Percentiles rank a stretch among this genome's conserved stretches.
Evolutionary conservation across 2,797 vertebrate genomes (phyloP).

Genomic region (Coccyzus lansbergi): DNA sequence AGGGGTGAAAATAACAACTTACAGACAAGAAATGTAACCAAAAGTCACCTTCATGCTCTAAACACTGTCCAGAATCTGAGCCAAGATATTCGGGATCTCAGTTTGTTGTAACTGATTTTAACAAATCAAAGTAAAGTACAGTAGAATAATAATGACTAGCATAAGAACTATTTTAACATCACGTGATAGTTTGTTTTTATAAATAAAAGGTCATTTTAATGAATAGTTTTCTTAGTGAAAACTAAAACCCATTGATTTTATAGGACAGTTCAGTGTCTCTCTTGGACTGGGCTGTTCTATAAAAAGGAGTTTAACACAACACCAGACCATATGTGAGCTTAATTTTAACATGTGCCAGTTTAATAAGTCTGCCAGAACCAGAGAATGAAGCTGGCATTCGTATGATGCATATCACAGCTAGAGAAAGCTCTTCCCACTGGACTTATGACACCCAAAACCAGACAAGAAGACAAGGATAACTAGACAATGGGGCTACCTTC

Average conservation of each 20-base stretch:
- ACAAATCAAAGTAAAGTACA: background rate
- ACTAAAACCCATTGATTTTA: background rate
- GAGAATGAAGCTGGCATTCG: background rate
- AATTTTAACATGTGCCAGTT: background rate
- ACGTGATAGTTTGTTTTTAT: background rate
- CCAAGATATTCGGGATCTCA: background rate
- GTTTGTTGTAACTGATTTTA: background rate
- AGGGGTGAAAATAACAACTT: background rate
- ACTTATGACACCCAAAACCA: background rate
- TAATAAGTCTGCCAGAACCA: background rate
- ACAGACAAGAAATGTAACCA: background rate
- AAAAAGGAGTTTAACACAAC: background rate
- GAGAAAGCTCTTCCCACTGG: background rate
- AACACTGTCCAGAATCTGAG: background rate
- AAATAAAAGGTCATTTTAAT: background rate
- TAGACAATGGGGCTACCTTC: background rate
- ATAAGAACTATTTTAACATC: background rate
- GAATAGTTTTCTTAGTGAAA: background rate
- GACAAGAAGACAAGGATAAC: background rate
- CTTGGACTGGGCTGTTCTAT: background rate
- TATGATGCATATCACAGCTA: background rate
- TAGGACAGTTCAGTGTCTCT: background rate
- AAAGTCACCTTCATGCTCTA: background rate
- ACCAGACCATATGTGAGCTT: background rate
- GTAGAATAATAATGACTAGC: background rate